phyloP scores from a whole-genome alignment of 2,888 invertebrate species.

The Caenorhabditis japonica region DNA sequence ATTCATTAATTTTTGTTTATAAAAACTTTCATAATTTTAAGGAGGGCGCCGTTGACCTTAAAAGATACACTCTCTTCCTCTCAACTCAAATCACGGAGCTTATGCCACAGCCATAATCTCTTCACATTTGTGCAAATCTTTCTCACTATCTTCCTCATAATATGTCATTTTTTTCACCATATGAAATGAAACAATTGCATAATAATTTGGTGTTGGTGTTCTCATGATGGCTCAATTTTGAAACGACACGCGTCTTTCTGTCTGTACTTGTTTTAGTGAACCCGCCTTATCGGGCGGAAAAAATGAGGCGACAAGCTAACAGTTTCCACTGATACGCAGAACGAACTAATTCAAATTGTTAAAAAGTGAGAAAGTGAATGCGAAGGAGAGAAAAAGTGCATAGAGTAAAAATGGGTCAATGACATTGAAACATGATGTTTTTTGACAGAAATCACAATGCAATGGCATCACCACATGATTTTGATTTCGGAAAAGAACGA shows the following conservation, averaged over 20 bases:
- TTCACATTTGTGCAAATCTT: neutral
- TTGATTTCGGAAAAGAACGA: too few species aligned
- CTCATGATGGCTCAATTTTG: neutral
- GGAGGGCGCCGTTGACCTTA: conserved; percentile 4
- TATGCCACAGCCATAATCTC: conserved; percentile 1
- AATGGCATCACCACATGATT: too few species aligned
- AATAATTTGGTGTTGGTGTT: neutral
- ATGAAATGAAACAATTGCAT: neutral
- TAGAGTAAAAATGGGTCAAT: too few species aligned
- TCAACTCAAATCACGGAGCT: conserved; percentile 18
- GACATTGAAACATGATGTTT: too few species aligned
- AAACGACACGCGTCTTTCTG: neutral
- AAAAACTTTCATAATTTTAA: neutral
- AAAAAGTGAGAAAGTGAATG: too few species aligned
- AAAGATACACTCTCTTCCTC: conserved; percentile 25
- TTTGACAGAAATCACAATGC: too few species aligned
- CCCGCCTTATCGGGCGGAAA: neutral
- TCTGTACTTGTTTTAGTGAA: conserved; percentile 3
- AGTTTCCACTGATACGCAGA: too few species aligned
- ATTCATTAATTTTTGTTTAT: too few species aligned
- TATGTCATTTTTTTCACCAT: neutral
- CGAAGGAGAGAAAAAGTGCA: too few species aligned
- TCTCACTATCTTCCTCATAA: neutral
- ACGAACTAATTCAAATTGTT: too few species aligned
- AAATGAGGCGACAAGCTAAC: too few species aligned